Percentiles rank a stretch among this genome's conserved stretches.
Evolutionary conservation across 2,113 vertebrate genomes (phyloP).

Genomic region (Climacteris rufus): DNA sequence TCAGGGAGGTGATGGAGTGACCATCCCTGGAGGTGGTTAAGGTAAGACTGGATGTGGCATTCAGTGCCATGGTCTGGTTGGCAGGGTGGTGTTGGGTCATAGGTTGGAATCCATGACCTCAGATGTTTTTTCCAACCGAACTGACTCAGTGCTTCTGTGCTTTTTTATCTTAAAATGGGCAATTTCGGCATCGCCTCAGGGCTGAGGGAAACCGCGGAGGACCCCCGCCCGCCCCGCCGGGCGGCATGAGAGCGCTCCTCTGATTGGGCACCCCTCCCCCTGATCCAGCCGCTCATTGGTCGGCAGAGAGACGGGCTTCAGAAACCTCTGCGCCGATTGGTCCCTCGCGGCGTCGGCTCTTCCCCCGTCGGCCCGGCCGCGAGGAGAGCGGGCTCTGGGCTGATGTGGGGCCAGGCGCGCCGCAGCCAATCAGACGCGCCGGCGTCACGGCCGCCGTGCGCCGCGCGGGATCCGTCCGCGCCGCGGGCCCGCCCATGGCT

Average conservation of each 20-base stretch:
- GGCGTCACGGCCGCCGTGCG: neutral
- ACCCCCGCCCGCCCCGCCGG: neutral
- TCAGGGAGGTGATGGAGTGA: neutral
- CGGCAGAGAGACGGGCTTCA: accelerated
- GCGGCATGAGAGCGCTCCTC: neutral
- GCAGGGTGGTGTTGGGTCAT: neutral
- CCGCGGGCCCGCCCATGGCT: neutral
- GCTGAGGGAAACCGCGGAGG: accelerated
- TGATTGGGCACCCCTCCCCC: conserved; percentile 65
- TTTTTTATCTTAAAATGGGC: neutral
- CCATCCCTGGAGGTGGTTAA: neutral
- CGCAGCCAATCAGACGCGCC: conserved; percentile 73
- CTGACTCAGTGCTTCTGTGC: accelerated
- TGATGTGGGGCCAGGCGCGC: conserved; percentile 81
- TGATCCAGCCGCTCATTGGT: neutral
- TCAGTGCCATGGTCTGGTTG: neutral
- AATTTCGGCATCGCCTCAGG: accelerated
- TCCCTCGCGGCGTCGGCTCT: neutral
- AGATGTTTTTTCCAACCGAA: neutral
- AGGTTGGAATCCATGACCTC: neutral
- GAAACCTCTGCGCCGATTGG: neutral
- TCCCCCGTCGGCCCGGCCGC: neutral
- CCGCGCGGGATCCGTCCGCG: conserved; percentile 69
- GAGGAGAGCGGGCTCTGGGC: conserved; percentile 69
- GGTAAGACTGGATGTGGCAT: neutral